phyloP scores from a whole-genome alignment of 2,113 vertebrate genomes.

The Rhinolophus ferrumequinum region DNA sequence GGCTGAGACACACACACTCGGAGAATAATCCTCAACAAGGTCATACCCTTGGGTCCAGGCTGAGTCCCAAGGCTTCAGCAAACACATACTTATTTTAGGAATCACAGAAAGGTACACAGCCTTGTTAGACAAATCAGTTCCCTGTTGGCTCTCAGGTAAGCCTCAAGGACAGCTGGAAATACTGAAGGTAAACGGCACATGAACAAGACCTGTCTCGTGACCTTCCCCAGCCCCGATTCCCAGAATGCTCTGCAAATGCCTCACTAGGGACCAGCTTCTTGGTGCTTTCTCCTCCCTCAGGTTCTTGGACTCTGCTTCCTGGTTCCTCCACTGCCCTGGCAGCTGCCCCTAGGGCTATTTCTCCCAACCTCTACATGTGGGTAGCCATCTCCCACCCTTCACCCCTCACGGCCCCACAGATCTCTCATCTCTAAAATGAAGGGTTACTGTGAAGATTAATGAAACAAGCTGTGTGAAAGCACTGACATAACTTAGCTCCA shows the following conservation, averaged over 20 bases:
- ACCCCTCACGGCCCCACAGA: neutral
- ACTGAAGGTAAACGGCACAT: accelerated
- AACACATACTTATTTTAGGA: constrained; percentile 13
- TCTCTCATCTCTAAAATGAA: neutral
- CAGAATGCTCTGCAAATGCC: neutral
- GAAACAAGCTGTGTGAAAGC: neutral
- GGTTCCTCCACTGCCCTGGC: neutral
- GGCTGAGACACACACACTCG: neutral
- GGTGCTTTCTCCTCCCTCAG: neutral
- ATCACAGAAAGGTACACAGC: neutral
- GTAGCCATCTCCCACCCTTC: neutral
- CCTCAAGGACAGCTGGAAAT: neutral
- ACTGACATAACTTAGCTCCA: accelerated
- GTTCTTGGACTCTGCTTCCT: neutral
- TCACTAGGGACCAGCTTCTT: neutral
- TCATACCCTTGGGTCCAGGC: neutral
- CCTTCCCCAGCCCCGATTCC: neutral
- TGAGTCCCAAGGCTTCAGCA: neutral
- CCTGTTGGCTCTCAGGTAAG: neutral
- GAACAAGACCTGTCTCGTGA: neutral
- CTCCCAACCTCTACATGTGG: neutral
- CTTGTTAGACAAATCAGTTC: neutral
- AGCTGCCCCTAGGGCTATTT: neutral
- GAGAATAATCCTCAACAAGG: neutral
- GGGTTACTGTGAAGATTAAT: neutral